Conservation (phyloP, 2,888 invertebrate genomes). For the Drosophila anomalata region DNA sequence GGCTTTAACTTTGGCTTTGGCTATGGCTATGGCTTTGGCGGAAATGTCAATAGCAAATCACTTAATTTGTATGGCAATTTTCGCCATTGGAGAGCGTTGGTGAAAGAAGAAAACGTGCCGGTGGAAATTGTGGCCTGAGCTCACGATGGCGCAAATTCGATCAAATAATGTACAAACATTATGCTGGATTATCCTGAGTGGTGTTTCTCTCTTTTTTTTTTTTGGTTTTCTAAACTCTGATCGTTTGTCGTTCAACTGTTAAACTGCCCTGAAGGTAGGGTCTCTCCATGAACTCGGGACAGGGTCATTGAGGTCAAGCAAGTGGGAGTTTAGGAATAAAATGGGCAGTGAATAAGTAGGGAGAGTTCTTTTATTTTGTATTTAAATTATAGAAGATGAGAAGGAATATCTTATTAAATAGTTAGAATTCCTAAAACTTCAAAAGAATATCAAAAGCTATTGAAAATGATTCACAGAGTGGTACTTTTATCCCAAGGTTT, state of each 20-base stretch:
- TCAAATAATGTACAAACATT: conserved; percentile 74
- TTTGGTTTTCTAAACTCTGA: conserved; percentile 13
- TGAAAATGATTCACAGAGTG: neutral
- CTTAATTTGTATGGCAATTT: conserved; percentile 79
- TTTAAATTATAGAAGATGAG: no score
- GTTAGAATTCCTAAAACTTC: no score
- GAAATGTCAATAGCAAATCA: conserved; percentile 81
- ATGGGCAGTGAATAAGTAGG: neutral
- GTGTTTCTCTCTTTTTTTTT: neutral
- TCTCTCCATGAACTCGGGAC: conserved; percentile 18
- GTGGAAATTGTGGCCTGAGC: conserved; percentile 58
- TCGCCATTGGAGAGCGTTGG: conserved; percentile 48
- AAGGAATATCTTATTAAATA: no score
- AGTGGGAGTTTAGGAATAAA: conserved; percentile 10
- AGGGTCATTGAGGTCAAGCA: conserved; percentile 33
- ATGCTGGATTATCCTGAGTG: conserved; percentile 48
- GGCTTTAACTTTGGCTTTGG: conserved; percentile 19
- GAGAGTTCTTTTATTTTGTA: neutral
- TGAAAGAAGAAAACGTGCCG: conserved; percentile 61
- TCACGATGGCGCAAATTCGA: conserved; percentile 68
- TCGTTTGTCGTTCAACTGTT: conserved; percentile 37
- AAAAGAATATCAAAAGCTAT: neutral
- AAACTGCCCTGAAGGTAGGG: conserved; percentile 10
- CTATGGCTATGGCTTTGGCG: conserved; percentile 45
- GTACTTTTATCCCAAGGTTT: neutral